Evolutionary conservation across 2,113 vertebrate species (phyloP).

Genomic region (Tautogolabrus adspersus): DNA sequence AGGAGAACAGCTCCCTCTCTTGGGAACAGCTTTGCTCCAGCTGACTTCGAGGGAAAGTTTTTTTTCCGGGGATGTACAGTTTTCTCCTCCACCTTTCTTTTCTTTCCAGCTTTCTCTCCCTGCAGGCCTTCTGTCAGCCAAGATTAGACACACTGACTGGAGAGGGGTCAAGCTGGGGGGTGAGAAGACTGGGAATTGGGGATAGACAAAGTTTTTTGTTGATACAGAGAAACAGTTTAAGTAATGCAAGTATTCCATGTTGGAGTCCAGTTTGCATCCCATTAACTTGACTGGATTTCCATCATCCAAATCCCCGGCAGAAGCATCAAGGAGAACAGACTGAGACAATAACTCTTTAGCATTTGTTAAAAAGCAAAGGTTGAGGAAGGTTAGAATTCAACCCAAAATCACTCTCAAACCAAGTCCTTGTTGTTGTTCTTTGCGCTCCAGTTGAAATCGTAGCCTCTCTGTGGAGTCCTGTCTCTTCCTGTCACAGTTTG

Average conservation of each 20-base stretch:
- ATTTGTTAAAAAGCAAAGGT: constrained; percentile 16
- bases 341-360: constrained; percentile 33
- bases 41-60: constrained; percentile 54
- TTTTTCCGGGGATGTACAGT: constrained; percentile 57
- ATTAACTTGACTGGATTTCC: constrained; percentile 30
- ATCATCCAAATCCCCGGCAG: constrained; percentile 18
- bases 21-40: constrained; percentile 47
- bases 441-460: constrained; percentile 44
- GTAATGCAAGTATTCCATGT: constrained; percentile 46
- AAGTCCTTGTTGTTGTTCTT: constrained; percentile 40
- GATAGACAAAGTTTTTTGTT: constrained; percentile 23
- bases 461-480: constrained; percentile 35
- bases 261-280: constrained; percentile 55
- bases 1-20: constrained; percentile 49
- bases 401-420: constrained; percentile 29
- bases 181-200: constrained; percentile 42
- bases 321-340: constrained; percentile 28
- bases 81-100: constrained; percentile 35
- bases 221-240: constrained; percentile 44
- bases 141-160: constrained; percentile 66
- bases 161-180: constrained; percentile 61
- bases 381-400: constrained; percentile 41
- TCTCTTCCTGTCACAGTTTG: constrained; percentile 45
- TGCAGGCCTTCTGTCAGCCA: constrained; percentile 57
- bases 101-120: constrained; percentile 57